phyloP scores from a whole-genome alignment of 2,113 vertebrate genomes.

The Hylia prasina region DNA sequence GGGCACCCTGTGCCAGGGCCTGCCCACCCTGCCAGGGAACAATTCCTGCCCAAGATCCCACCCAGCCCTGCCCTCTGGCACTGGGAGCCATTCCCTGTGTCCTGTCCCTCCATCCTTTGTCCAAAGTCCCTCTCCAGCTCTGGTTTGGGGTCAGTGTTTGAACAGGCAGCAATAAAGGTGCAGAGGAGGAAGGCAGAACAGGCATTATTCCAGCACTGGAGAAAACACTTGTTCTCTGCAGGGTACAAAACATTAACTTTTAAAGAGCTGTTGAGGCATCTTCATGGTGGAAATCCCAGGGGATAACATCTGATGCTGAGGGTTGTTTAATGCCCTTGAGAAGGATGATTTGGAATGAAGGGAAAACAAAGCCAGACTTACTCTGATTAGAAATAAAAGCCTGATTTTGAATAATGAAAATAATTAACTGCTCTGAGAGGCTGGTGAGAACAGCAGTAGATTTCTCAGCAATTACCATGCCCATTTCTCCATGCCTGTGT shows the following conservation, averaged over 20 bases:
- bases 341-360: neutral
- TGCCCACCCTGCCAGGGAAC: neutral
- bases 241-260: neutral
- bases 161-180: neutral
- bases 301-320: neutral
- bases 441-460: neutral
- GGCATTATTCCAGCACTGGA: neutral
- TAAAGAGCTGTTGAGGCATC: neutral
- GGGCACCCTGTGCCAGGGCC: neutral
- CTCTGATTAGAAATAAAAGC: neutral
- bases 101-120: rapidly evolving
- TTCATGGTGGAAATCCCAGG: neutral
- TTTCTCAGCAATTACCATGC: neutral
- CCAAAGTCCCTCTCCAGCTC: rapidly evolving
- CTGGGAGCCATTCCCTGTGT: neutral
- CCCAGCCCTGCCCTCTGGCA: neutral
- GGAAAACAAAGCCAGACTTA: neutral
- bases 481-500: too few species aligned
- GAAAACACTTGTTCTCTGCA: neutral
- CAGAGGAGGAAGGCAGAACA: neutral
- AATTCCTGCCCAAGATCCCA: neutral
- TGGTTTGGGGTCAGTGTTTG: neutral
- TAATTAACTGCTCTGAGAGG: neutral
- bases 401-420: neutral
- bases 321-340: neutral